Conservation (phyloP, 2,797 vertebrate genomes). For the Catostomus latipinnis region DNA sequence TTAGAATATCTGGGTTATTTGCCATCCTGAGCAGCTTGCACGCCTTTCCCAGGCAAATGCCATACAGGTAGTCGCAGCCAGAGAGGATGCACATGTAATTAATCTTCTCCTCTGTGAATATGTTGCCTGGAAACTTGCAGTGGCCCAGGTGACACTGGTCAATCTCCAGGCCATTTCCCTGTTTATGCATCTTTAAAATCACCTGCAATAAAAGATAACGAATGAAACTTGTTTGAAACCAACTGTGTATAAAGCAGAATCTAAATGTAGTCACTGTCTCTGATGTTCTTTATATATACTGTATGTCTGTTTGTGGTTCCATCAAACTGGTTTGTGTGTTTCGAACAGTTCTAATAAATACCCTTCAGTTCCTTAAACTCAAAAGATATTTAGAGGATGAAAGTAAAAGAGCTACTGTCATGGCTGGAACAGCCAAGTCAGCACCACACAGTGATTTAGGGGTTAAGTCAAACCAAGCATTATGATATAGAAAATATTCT, state of each 20-base stretch:
- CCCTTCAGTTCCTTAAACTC: too few relatives aligned
- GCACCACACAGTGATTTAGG: not conserved
- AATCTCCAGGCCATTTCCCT: conserved; percentile 92
- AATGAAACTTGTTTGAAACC: not conserved
- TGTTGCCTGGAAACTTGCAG: conserved; percentile 87
- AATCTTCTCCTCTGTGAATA: conserved; percentile 97
- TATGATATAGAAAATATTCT: not conserved
- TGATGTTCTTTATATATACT: not conserved
- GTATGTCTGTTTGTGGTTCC: not conserved
- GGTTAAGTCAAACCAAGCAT: not conserved
- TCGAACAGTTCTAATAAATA: not conserved
- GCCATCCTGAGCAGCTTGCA: conserved; percentile 90
- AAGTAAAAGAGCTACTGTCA: not conserved
- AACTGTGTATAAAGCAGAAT: not conserved
- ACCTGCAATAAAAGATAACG: conserved; percentile 77
- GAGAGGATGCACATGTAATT: conserved; percentile 98
- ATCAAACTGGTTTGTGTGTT: not conserved
- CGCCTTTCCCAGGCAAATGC: conserved; percentile 94
- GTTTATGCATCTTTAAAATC: conserved; percentile 96
- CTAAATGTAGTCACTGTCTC: not conserved
- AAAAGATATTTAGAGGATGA: not conserved
- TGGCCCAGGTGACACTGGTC: conserved; percentile 89
- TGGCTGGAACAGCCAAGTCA: not conserved
- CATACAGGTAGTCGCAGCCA: conserved; percentile 95
- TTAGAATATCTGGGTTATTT: conserved; percentile 92